These are phyloP conservation scores for Poeciliopsis gracilis DNA, from an alignment of 2,797 vertebrate genomes.

Conservation along the genomic window DNA sequence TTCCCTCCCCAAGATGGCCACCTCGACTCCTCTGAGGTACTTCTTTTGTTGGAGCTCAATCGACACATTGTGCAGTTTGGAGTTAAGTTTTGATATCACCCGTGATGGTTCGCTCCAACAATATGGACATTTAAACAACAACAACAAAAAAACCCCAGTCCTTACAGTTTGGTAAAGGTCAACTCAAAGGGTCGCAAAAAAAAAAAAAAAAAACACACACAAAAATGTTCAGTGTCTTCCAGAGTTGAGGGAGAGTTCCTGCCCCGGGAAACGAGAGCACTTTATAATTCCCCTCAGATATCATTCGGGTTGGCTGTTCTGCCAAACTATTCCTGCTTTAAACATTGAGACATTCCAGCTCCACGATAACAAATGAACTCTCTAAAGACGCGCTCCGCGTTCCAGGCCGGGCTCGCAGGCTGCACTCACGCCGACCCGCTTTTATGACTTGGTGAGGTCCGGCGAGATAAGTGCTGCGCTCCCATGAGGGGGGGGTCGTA, in stretches of 20 bases:
- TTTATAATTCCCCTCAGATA: conserved; percentile 56
- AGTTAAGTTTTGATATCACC: not conserved
- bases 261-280: conserved; percentile 37
- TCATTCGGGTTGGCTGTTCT: conserved; percentile 19
- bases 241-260: conserved; percentile 39
- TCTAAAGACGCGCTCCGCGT: conserved; percentile 34
- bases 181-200: conserved; percentile 3
- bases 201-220: not conserved
- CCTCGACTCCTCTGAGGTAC: too few species aligned
- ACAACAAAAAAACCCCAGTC: too few species aligned
- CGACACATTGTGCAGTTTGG: not conserved
- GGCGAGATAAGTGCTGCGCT: conserved; percentile 49
- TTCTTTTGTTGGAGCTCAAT: not conserved
- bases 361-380: conserved; percentile 59
- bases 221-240: conserved; percentile 1
- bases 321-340: conserved; percentile 57
- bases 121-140: not conserved
- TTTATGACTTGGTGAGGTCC: conserved; percentile 55
- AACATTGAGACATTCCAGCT: conserved; percentile 62
- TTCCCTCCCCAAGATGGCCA: not conserved
- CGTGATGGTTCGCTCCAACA: conserved; percentile 22
- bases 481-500: conserved; percentile 41
- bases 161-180: conserved; percentile 4
- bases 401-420: conserved; percentile 32
- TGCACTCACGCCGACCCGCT: conserved; percentile 38